Evolutionary conservation across 2,113 vertebrate species (phyloP).

Genomic region (Cnemophilus loriae): DNA sequence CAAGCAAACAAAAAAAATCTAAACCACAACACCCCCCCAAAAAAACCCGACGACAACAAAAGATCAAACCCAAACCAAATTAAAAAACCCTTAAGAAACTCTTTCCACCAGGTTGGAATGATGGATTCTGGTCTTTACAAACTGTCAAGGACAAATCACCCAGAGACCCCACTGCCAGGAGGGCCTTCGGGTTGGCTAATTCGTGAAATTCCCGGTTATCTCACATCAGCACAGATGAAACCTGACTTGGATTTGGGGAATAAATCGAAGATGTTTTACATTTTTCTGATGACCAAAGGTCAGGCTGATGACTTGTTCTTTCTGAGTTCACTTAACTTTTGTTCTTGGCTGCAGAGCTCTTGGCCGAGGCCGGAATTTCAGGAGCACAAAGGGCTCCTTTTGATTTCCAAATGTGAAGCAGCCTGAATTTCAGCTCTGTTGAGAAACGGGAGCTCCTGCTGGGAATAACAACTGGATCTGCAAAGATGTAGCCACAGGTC

Average conservation of each 20-base stretch:
- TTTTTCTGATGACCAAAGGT: neutral
- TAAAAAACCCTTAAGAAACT: neutral
- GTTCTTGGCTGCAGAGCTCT: neutral
- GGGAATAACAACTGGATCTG: neutral
- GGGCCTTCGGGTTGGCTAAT: neutral
- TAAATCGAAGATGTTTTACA: neutral
- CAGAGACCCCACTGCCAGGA: neutral
- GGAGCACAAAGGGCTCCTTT: neutral
- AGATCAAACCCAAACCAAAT: neutral
- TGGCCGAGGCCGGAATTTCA: neutral
- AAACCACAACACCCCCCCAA: fast-evolving
- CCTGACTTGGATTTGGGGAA: neutral
- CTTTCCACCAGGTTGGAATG: neutral
- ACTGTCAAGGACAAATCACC: neutral
- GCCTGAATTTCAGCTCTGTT: neutral
- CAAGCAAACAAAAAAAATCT: neutral
- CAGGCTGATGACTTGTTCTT: neutral
- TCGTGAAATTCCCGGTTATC: neutral
- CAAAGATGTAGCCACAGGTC: neutral
- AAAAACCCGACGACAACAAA: neutral
- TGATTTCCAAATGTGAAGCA: neutral
- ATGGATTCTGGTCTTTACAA: neutral
- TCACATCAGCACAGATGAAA: neutral
- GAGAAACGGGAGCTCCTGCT: neutral
- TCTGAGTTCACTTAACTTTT: neutral